Evolutionary conservation across 2,113 vertebrate species (phyloP), one percentile per base, ranked within the genome.

Genomic region (Thunnus maccoyii): DNA sequence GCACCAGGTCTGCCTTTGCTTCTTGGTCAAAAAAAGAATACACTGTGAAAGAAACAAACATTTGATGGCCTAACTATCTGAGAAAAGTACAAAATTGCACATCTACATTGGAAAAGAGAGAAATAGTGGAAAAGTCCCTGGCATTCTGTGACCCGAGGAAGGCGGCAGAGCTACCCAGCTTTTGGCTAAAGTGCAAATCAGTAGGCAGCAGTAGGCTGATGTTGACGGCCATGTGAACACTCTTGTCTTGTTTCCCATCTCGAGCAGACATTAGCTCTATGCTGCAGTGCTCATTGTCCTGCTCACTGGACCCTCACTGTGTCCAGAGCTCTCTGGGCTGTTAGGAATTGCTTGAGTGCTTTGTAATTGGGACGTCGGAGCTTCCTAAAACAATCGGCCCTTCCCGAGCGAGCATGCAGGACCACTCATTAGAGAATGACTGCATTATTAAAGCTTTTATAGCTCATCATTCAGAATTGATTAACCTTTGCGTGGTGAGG

Each of bases 291-390:
- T 91, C 84, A 54, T 75, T 71, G 85, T 79, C 58, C 82, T 70
- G 82, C 76, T 88, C 84, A 63, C 74, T 74, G 66, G 79, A 90
- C 66, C 90, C 90, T 94, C 88, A 51, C 85, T 56, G 70, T 79
- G 88, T 90, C 92, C 84, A 76, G 90, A 88, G 86, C 90, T 87
- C 86, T 86, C 56, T 80, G 85, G 88, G 81, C 80, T 77, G 70
- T 82, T 72, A 75, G 58, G 81, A 80, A 86, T 93, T 87, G 93
- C 91, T 91, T 86, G 84, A 93, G 89, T 84, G 86, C 78, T 76
- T 91, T 86, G 88, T 94, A 95, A 95, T 95, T 95, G 92, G 77
- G 86, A 79, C 85, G 72, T 90, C 70, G 74, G 76, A 50, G 88
- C 64, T 90, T 89, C 89, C 91, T 89, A 85, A 90, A 94, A 90